Percentiles rank a stretch among this genome's conserved stretches.
Evolutionary conservation across 2,888 invertebrate species (phyloP).

Genomic region (Sesamia inferens): DNA sequence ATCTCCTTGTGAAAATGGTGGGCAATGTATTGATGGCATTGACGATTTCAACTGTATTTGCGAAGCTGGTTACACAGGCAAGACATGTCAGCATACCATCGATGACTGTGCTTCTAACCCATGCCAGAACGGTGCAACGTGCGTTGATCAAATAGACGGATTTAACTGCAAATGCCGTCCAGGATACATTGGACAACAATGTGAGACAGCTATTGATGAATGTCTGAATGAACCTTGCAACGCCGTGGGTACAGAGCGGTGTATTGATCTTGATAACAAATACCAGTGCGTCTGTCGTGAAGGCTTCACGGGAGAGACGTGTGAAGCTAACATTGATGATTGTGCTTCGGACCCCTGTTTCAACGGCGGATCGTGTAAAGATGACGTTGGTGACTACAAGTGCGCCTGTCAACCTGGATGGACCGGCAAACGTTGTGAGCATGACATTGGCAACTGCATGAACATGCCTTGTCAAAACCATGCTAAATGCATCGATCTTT

Average conservation of each 20-base stretch:
- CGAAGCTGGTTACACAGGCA: constrained; percentile 98
- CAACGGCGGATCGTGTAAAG: constrained; percentile 96
- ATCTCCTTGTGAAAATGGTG: constrained; percentile 97
- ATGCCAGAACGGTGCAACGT: constrained; percentile 97
- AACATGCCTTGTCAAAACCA: constrained; percentile 97
- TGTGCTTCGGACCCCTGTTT: constrained; percentile 96
- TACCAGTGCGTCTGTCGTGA: constrained; percentile 96
- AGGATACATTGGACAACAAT: constrained; percentile 97
- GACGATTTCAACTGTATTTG: constrained; percentile 96
- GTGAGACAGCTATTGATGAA: constrained; percentile 98
- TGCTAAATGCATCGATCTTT: constrained; percentile 96
- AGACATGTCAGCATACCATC: constrained; percentile 97
- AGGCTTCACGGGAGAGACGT: constrained; percentile 95
- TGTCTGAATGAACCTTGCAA: constrained; percentile 97
- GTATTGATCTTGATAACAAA: constrained; percentile 96
- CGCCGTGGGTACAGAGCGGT: constrained; percentile 96
- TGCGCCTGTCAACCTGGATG: constrained; percentile 96
- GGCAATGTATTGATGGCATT: constrained; percentile 96
- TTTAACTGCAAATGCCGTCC: constrained; percentile 98
- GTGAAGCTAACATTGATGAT: constrained; percentile 96
- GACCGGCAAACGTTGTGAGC: constrained; percentile 96
- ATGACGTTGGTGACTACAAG: constrained; percentile 95
- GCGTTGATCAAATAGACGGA: constrained; percentile 96
- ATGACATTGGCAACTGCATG: constrained; percentile 96
- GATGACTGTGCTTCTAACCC: constrained; percentile 97